Percentiles rank a stretch among this genome's conserved stretches.
phyloP scores from a whole-genome alignment of 1,140 invertebrate species.

The Solen grandis region DNA sequence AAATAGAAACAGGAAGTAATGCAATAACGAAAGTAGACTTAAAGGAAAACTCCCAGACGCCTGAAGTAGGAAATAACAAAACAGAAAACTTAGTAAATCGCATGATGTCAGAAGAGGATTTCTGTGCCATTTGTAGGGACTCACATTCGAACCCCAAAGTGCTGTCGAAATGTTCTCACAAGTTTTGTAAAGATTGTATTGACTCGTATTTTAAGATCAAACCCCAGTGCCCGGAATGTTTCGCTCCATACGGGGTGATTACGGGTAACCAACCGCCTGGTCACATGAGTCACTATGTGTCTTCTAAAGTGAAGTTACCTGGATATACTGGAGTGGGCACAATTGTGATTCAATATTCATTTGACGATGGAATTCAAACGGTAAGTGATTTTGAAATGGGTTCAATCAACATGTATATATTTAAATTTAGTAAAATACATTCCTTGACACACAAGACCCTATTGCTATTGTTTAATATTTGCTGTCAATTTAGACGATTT shows the following conservation, averaged over 20 bases:
- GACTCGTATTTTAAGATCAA: conserved; percentile 47
- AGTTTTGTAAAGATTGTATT: conserved; percentile 60
- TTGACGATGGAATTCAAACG: conserved; percentile 64
- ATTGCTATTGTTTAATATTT: too few relatives aligned
- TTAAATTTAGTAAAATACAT: too few relatives aligned
- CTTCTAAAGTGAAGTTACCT: conserved; percentile 16
- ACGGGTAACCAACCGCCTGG: conserved; percentile 66
- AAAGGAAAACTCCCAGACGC: too few relatives aligned
- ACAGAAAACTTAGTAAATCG: too few relatives aligned
- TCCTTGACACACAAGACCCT: too few relatives aligned
- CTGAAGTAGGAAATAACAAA: too few relatives aligned
- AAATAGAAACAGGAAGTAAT: too few relatives aligned
- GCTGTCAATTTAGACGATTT: too few relatives aligned
- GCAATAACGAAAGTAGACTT: too few relatives aligned
- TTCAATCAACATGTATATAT: too few relatives aligned
- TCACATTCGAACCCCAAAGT: conserved; percentile 44
- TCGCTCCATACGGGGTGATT: conserved; percentile 61
- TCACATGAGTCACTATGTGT: conserved; percentile 51
- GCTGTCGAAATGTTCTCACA: conserved; percentile 58
- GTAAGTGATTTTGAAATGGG: too few relatives aligned
- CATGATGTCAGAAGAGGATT: too few relatives aligned
- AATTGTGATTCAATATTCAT: conserved; percentile 63
- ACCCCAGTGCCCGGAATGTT: conserved; percentile 66
- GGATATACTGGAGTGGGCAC: conserved; percentile 57
- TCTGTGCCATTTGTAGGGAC: conserved; percentile 62